phyloP scores from a whole-genome alignment of 2,797 vertebrate species.

The Lepus oiostolus region DNA sequence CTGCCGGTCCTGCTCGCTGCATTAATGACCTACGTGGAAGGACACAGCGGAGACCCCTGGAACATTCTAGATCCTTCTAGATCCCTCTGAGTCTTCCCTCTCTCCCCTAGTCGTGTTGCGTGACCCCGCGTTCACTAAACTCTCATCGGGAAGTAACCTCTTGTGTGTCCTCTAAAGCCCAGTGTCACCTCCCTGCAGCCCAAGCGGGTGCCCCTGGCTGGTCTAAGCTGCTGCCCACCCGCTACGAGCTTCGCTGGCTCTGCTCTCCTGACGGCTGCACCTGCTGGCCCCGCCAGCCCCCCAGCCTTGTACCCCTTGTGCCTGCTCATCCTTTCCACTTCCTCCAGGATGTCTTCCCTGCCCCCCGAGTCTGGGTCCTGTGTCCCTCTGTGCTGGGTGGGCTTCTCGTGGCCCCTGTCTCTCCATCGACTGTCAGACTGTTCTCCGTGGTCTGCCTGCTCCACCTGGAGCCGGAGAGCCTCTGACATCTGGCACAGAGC shows the following conservation, averaged over 20 bases:
- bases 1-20: too few relatives aligned
- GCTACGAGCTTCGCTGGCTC: fast-evolving
- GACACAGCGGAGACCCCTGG: too few relatives aligned
- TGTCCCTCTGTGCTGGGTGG: background rate
- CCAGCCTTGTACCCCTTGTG: background rate
- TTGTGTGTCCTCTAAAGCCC: background rate
- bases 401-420: background rate
- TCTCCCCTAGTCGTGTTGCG: fast-evolving
- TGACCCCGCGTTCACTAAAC: background rate
- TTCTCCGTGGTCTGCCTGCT: background rate
- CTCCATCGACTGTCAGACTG: fast-evolving
- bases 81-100: background rate
- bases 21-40: too few relatives aligned
- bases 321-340: fast-evolving
- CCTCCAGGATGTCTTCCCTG: background rate
- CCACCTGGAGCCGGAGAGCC: background rate
- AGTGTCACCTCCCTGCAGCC: background rate
- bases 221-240: background rate
- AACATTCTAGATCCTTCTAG: background rate
- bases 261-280: background rate
- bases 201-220: background rate
- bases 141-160: background rate
- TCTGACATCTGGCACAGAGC: background rate
- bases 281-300: fast-evolving
- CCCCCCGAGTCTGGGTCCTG: background rate